phyloP scores from a whole-genome alignment of 2,797 vertebrate genomes.

The Hipposideros larvatus region DNA sequence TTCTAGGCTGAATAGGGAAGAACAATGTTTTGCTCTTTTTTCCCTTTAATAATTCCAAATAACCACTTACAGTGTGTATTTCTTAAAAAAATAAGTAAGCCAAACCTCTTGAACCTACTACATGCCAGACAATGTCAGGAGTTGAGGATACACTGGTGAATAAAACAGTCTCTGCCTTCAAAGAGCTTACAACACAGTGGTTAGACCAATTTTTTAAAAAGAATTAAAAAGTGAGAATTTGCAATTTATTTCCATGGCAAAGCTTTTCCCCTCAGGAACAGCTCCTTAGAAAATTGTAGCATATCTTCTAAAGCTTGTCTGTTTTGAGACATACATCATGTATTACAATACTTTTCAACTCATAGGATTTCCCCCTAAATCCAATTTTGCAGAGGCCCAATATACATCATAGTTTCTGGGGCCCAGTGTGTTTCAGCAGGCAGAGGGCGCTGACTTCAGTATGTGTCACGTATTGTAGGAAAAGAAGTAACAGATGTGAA shows the following conservation, averaged over 20 bases:
- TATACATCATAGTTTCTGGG: neutral
- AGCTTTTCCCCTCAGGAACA: neutral
- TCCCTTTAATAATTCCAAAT: conserved; percentile 9
- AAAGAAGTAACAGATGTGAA: neutral
- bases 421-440: neutral
- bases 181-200: neutral
- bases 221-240: conserved; percentile 45
- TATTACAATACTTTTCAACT: neutral
- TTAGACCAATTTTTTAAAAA: neutral
- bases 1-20: neutral
- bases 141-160: neutral
- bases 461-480: neutral
- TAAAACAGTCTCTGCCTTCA: neutral
- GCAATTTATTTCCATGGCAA: conserved; percentile 41
- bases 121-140: neutral
- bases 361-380: neutral
- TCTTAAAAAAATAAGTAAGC: neutral
- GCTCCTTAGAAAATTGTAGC: neutral
- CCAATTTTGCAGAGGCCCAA: neutral
- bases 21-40: conserved; percentile 25
- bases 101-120: neutral
- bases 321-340: neutral
- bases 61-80: conserved; percentile 5
- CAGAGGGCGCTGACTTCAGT: neutral
- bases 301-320: neutral